Evolutionary conservation across 35 echinoderm and acorn worm genomes (phyloP), one percentile per base, ranked within the genome.

Genomic region (Eucidaris tribuloides): DNA sequence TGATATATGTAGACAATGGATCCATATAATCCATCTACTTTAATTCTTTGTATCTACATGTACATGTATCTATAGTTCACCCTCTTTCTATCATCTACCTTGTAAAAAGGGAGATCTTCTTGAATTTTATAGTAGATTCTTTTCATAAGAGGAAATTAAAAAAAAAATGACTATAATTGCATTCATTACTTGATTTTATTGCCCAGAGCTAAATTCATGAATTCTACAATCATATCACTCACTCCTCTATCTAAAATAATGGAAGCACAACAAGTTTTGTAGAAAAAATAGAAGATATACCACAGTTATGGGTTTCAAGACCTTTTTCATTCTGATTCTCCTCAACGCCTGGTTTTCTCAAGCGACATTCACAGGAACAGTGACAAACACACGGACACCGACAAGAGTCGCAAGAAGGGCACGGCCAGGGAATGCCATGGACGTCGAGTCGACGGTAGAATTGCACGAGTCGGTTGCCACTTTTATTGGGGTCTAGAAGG

Each of bases 351-450:
- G 27, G 25, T 57, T 79, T 87, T 61, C 31, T 79, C 19, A 77
- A 40, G 23, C 38, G 54, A 41, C 71, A 78, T 59, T 60, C 25
- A 64, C 84, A 87, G 46, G 35, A 29, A 62, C 65, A 76, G 15
- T 59, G 42, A 79, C 84, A 87, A 2, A 78, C 84, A 68, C 71
- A 87, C 23, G 84, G 84, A 65, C 71, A 79, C 28, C 65, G 20
- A 65, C 58, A 64, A 42, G 22, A 31, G 23, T 60, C 57, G 33
- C 35, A 83, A 59, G 19, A 22, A 3, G 85, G 57, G 48, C 88
- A 91, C 36, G 81, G 88, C 71, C 81, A 91, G 4, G 78, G 88
- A 27, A 91, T 74, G 60, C 88, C 88, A 43, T 91, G 68, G 7
- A 91, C 88, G 45, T 90, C 84, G 33, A 91, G 49, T 65, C 84